Evolutionary conservation across 2,888 invertebrate species (phyloP), one percentile per base, ranked within the genome.

Genomic region (Metacarcinus magister): DNA sequence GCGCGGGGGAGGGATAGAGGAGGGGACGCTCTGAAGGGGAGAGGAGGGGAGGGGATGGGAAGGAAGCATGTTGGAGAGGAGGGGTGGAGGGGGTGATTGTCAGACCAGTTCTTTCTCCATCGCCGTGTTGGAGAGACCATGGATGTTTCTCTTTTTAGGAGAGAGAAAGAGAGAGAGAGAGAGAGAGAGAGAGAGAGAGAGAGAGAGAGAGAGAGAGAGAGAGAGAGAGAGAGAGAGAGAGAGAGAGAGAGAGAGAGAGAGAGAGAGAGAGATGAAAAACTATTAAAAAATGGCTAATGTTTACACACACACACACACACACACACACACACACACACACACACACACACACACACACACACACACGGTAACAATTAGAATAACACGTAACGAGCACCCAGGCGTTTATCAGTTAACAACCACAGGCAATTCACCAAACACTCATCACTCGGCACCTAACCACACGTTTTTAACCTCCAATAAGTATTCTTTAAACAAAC

Each of bases 151-250:
- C 67, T 67, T 82, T 82, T 82, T 82, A 82, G 82, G 82, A 32
- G 82, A 28, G 91, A 91, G 91, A 91, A 44, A 91, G 43, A 44
- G 44, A 91, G 43, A 91, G 44, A 91, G 44, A 91, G 44, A 91
- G 89, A 90, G 90, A 43, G 43, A 43, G 90, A 90, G 90, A 90
- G 90, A 90, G 90, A 89, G 89, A 89, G 89, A 89, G 39, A 89
- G 39, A 89, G 89, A 89, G 89, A 89, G 89, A 89, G 89, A 89
- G 89, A 89, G 89, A 89, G 89, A 89, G 89, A 89, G 43, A 89
- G 43, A 89, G 43, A 89, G 89, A 89, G 43, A 89, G 89, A 89
- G 2, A 89, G 89, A 89, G 2, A 89, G 89, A 89, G 89, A 89
- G 2, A 89, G 89, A 89, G 89, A 89, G 89, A 89, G 89, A 90